Evolutionary conservation across 2,888 invertebrate species (phyloP), one percentile per base, ranked within the genome.

Genomic region (Drosophila greeni): DNA sequence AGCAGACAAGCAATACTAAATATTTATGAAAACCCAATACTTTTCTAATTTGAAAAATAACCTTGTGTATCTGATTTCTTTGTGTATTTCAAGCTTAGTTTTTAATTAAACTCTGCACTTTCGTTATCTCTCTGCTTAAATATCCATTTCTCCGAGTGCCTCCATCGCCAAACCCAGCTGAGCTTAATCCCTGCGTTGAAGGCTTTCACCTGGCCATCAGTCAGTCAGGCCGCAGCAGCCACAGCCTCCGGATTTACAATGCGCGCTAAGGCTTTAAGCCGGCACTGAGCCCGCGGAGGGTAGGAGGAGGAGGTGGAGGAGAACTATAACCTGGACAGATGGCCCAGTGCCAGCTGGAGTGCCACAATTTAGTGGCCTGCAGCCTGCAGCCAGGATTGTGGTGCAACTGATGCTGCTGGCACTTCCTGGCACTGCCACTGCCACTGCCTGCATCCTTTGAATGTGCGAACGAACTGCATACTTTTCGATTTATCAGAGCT

Each of bases 141-240:
- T n/a, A 39, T 5, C 6, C 5, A 37, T 42, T 59, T 48, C 8
- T 23, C 33, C 24, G 16, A 16, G 59, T 48, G 40, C 48, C 37
- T n/a, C 26, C 20, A n/a, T n/a, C 3, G 5, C 31, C 51, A 31
- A 36, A 20, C 23, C 36, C 36, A 12, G n/a, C 61, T 64, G 48
- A 36, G 47, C 62, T 65, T 78, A 79, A 79, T 74, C 76, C 72
- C 67, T 18, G 62, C 36, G 70, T 53, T 70, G 66, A 69, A 61
- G 57, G 60, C 66, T 66, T 76, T 79, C 67, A 79, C 76, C 76
- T 79, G 76, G 45, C 71, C 76, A 79, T 76, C 76, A 73, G 74
- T 76, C 80, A 60, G 59, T 39, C 31, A 74, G 72, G 64, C 66
- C 64, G 31, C 53, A 48, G 42, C 53, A 45, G 69, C 65, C 57